Evolutionary conservation across 1,140 invertebrate species (phyloP).

Genomic region (Babylonia areolata): DNA sequence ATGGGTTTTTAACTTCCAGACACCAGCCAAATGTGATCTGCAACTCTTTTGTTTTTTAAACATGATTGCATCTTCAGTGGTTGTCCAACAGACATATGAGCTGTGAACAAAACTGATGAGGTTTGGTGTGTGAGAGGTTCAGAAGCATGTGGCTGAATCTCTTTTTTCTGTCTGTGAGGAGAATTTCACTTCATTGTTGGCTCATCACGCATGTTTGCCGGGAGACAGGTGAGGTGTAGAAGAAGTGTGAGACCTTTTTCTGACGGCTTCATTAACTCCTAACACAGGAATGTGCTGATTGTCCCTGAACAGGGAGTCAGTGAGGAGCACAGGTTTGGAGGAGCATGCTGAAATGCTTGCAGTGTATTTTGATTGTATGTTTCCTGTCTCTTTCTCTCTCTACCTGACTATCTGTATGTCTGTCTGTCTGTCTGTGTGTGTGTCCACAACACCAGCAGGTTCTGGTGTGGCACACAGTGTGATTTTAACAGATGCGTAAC

Average conservation of each 20-base stretch:
- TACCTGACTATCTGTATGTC: not conserved
- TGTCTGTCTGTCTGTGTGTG: not conserved
- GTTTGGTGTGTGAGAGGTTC: not conserved
- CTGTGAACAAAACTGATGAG: too few relatives aligned
- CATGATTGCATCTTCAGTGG: too few relatives aligned
- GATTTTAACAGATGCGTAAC: not conserved
- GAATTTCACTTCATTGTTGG: not conserved
- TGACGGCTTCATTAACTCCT: not conserved
- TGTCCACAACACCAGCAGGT: conserved; percentile 25
- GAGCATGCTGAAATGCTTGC: not conserved
- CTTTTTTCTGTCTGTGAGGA: not conserved
- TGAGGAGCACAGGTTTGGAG: not conserved
- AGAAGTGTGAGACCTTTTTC: not conserved
- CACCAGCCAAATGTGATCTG: not conserved
- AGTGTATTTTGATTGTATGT: not conserved
- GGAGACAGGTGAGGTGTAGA: not conserved
- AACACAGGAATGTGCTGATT: not conserved
- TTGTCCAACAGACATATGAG: too few relatives aligned
- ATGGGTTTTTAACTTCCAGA: not conserved
- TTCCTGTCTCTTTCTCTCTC: not conserved
- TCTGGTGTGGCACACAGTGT: conserved; percentile 11
- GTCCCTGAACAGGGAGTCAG: not conserved
- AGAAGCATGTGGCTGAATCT: not conserved
- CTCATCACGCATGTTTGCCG: not conserved
- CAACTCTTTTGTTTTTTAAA: not conserved